These are phyloP conservation scores for Eucera pruinosa DNA, from an alignment of 2,888 invertebrate genomes.

Conservation along the genomic window DNA sequence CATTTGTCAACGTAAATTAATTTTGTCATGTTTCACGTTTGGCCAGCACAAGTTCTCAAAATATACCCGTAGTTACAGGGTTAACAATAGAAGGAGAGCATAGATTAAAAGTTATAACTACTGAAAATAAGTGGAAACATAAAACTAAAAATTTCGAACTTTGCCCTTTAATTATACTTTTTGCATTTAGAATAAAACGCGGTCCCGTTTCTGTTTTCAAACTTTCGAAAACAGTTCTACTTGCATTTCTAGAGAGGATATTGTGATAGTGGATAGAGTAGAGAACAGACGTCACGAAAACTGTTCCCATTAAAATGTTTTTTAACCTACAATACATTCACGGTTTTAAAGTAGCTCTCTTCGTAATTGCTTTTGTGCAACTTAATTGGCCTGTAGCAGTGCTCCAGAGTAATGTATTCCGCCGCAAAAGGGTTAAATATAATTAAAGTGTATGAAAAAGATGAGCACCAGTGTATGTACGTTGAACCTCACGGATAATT, in stretches of 20 bases:
- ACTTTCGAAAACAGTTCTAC: slow-evolving; percentile 6
- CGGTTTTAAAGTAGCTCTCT: slow-evolving; percentile 29
- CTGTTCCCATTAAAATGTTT: slow-evolving; percentile 25
- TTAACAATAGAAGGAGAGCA: no score
- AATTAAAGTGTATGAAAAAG: slow-evolving; percentile 36
- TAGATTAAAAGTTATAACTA: no score
- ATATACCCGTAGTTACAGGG: no score
- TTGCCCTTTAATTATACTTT: no score
- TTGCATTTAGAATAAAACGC: neutral
- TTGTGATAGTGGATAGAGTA: neutral
- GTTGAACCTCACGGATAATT: neutral
- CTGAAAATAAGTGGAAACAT: no score
- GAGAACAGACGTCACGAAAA: neutral
- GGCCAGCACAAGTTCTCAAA: no score
- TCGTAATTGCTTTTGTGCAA: slow-evolving; percentile 42
- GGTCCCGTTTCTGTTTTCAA: neutral
- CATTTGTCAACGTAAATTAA: no score
- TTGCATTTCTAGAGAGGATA: neutral
- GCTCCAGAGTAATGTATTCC: slow-evolving; percentile 20
- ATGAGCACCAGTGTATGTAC: neutral
- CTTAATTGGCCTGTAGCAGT: slow-evolving; percentile 27
- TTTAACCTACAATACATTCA: slow-evolving; percentile 18
- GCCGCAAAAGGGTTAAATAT: slow-evolving; percentile 31
- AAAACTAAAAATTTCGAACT: no score
- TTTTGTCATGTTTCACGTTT: no score